Conservation (phyloP, 1,140 invertebrate genomes). For the Ips nitidus region DNA sequence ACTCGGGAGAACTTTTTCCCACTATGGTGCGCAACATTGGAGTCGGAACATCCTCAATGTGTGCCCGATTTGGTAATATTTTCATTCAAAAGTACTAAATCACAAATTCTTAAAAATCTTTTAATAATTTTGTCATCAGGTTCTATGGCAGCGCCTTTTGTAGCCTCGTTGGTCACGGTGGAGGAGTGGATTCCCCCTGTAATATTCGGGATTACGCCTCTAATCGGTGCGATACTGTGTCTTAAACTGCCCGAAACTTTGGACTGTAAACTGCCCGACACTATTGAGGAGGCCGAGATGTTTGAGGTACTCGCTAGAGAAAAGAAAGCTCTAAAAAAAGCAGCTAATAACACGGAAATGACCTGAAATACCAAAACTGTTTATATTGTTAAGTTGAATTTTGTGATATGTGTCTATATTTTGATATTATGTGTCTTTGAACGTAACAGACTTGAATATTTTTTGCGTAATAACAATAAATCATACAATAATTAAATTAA, state of each 20-base stretch:
- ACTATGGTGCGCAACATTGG: slow-evolving; percentile 69
- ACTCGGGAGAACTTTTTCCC: slow-evolving; percentile 69
- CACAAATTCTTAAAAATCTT: neutral
- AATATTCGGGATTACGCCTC: slow-evolving; percentile 66
- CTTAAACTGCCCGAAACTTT: slow-evolving; percentile 75
- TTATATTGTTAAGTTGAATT: too few relatives aligned
- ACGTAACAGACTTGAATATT: too few relatives aligned
- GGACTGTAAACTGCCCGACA: slow-evolving; percentile 71
- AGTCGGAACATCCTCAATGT: slow-evolving; percentile 67
- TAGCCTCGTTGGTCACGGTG: slow-evolving; percentile 53
- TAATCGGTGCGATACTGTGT: slow-evolving; percentile 65
- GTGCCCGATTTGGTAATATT: slow-evolving; percentile 59
- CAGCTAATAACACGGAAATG: slow-evolving; percentile 23
- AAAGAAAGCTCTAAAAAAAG: slow-evolving; percentile 26
- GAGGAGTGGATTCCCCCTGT: slow-evolving; percentile 64
- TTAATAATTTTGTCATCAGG: slow-evolving; percentile 40
- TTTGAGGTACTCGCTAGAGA: slow-evolving; percentile 56
- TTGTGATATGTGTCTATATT: too few relatives aligned
- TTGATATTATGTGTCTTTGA: too few relatives aligned
- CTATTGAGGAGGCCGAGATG: slow-evolving; percentile 73
- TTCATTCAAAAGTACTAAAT: neutral
- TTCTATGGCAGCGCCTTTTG: slow-evolving; percentile 67
- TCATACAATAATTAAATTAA: too few relatives aligned
- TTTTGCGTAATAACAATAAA: too few relatives aligned
- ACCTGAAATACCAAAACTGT: too few relatives aligned